phyloP scores from a whole-genome alignment of 2,113 vertebrate genomes.

The Chrysochloris asiatica region DNA sequence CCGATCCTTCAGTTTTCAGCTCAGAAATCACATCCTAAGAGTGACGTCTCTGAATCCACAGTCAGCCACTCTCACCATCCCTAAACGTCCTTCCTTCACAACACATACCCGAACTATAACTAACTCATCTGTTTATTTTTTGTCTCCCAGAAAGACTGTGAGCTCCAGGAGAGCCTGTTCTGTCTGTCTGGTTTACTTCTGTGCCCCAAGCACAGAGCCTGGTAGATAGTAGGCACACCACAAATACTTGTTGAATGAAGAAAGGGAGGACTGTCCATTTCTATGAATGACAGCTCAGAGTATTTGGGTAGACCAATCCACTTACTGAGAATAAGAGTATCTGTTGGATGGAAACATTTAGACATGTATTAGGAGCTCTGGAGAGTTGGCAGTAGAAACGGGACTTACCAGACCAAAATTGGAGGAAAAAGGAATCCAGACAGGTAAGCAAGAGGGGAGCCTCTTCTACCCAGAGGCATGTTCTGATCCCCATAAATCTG shows the following conservation, averaged over 20 bases:
- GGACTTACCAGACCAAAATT: neutral
- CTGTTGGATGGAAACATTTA: neutral
- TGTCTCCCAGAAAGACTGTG: constrained; percentile 41
- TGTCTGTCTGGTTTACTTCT: neutral
- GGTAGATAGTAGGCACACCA: neutral
- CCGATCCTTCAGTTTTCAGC: neutral
- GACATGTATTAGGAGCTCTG: neutral
- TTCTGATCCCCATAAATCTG: neutral
- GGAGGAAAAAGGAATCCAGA: neutral
- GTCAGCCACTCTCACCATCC: constrained; percentile 5
- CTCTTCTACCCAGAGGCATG: neutral
- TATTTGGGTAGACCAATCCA: neutral
- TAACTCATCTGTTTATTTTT: constrained; percentile 65
- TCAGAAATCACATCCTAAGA: neutral
- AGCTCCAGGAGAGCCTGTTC: neutral
- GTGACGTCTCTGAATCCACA: neutral
- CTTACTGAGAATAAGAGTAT: neutral
- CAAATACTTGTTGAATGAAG: neutral
- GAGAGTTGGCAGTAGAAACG: neutral
- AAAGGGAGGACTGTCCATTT: neutral
- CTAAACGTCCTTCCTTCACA: constrained; percentile 15
- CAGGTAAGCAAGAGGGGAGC: neutral
- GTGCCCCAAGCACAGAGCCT: neutral
- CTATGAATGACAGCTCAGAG: neutral
- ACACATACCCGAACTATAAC: constrained; percentile 26